Evolutionary conservation across 2,113 vertebrate species (phyloP), one percentile per base, ranked within the genome.

Genomic region (Vimba vimba): DNA sequence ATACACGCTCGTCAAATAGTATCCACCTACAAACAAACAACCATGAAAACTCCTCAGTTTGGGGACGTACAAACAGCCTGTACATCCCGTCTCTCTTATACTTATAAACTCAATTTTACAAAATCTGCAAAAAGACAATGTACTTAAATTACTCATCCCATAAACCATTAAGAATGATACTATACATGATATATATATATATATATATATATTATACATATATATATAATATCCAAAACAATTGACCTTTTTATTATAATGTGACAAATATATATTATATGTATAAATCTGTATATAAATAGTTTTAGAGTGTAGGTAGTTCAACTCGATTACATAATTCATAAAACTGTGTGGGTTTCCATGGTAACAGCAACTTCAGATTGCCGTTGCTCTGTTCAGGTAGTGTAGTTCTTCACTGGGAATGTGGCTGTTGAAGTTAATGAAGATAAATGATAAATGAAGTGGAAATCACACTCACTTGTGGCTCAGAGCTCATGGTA

Each of bases 1-100:
- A 9, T 93, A 96, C 85, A 94, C 90, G 3, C 94, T 94, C 68
- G 94, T 95, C 91, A 96, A 91, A 90, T 96, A 95, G 91, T 95
- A 96, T 0, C 95, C 95, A 50, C 94, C 95, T 96, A 86, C 23
- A 68, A 27, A 55, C 69, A 52, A 84, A 82, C 25, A 33, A 27
- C 11, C 13, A 57, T 21, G 11, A 10, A 19, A 64, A 27, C 59
- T 6, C 2, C 57, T 39, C 11, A 60, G 30, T 76, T 10, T n/a
- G 11, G 12, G 5, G 13, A 9, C 10, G 1, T 43, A 55, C 43
- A 74, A 47, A 57, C 52, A 55, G 1, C 6, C 55, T 57, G 19
- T 57, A 21, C 55, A 57, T 57, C 55, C 47, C 4, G 13, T 13
- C 2, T 47, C 45, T 57, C 43, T 11, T 6, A 74, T 8, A 19